Evolutionary conservation across 2,113 vertebrate genomes (phyloP), one percentile per base, ranked within the genome.

Genomic region (Bombycilla garrulus): DNA sequence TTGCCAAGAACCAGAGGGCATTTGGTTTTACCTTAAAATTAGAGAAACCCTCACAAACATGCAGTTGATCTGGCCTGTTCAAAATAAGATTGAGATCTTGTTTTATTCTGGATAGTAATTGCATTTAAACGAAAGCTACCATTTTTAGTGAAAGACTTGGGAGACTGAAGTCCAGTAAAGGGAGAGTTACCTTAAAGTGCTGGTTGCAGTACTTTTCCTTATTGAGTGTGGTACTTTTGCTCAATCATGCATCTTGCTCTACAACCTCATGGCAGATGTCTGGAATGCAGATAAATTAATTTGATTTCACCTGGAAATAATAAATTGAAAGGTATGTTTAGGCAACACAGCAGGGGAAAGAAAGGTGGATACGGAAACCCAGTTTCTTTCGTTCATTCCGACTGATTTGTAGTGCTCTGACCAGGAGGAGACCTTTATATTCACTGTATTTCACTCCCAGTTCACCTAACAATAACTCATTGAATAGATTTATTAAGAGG

Each of bases 11-110:
- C 82, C 91, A 92, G 73, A 84, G 51, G 8, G 56, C 61, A 90
- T 81, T 79, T 84, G 57, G 50, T 87, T 95, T 83, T 92, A 88
- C 83, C 57, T 79, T 86, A 90, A 92, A 87, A 85, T 86, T 62
- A 45, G 29, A 57, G 29, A 61, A 50, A 33, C 7, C 12, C 44
- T 81, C 66, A 45, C 40, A 81, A 48, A 69, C 48, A 11, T 8
- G 11, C 35, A 81, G 42, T 64, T 83, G n/a, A 70, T 91, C 58
- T 67, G 67, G 36, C 51, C 47, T 20, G 17, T 92, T 90, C 54
- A 77, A 42, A 94, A 42, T 51, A 44, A 86, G 69, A 53, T 16
- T 53, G 79, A 69, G 40, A 35, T 91, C 25, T 50, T 70, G 12
- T 77, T 73, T 79, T 51, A 69, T 22, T 61, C 44, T 42, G 40